These are phyloP conservation scores for Thaumetopoea pityocampa DNA, from an alignment of 1,140 invertebrate species.

Conservation along the genomic window DNA sequence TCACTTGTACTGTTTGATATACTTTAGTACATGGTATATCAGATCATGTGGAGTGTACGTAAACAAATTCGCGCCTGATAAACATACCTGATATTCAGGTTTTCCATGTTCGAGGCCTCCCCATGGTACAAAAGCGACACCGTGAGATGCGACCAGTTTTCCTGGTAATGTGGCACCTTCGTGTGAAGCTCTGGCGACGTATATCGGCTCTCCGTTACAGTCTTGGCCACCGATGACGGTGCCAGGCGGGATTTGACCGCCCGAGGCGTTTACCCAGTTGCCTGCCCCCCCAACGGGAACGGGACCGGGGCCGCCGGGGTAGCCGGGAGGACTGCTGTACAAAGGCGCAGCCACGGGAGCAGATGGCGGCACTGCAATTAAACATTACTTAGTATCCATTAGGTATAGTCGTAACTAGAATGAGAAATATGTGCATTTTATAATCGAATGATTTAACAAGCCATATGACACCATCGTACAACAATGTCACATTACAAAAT, in stretches of 20 bases:
- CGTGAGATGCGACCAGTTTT: conserved; percentile 84
- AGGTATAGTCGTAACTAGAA: no score
- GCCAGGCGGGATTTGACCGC: conserved; percentile 82
- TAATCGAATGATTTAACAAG: not conserved
- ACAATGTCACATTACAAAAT: no score
- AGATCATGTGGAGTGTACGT: not conserved
- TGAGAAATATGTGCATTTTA: not conserved
- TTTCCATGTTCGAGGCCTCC: conserved; percentile 86
- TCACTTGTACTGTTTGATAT: no score
- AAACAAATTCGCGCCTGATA: not conserved
- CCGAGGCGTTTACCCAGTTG: conserved; percentile 81
- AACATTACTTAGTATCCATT: no score
- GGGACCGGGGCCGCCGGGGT: conserved; percentile 34
- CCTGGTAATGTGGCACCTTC: conserved; percentile 87
- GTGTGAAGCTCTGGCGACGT: conserved; percentile 83
- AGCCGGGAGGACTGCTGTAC: conserved; percentile 48
- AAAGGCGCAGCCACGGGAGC: conserved; percentile 55
- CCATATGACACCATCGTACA: no score
- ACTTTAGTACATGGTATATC: no score
- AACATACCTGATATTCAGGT: conserved; percentile 82
- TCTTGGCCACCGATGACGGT: conserved; percentile 85
- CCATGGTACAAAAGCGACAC: conserved; percentile 86
- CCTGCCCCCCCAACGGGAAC: conserved; percentile 40
- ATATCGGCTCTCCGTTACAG: conserved; percentile 81
- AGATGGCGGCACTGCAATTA: conserved; percentile 66